Evolutionary conservation across 2,113 vertebrate genomes (phyloP), one percentile per base, ranked within the genome.

Genomic region (Varanus salvator): DNA sequence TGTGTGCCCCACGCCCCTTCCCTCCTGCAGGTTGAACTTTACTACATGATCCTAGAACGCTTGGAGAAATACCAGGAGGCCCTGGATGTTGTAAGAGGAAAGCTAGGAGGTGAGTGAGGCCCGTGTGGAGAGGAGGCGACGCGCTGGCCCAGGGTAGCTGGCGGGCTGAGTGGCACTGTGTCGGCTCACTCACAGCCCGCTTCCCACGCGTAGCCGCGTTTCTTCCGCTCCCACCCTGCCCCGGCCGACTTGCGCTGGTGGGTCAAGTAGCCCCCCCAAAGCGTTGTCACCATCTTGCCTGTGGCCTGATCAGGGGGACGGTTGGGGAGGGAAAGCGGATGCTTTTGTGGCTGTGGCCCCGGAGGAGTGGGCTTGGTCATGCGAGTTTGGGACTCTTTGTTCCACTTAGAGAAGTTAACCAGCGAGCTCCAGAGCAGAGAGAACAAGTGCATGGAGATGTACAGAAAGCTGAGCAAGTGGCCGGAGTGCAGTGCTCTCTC

Each of bases 41-140:
- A 99, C 94, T 99, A 98, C 90, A 99, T 99, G 98, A 99, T 99
- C 91, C 96, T 99, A 95, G 98, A 99, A 95, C 98, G 98, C 25
- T 90, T 99, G 96, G 99, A 98, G 87, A 99, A 99, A 91, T 99
- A 98, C 90, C 97, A 98, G 54, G 98, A 99, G 95, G 99, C 99
- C 87, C 97, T 99, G 19, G 98, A 99, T 87, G 98, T 99, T 21
- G 97, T 99, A 92, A 97, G 98, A 94, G 99, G 99, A 77, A 99
- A 98, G 78, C 97, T 99, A 48, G 99, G 99, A 95, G 99, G 99
- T 99, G 97, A 97, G 29, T 5, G 12, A 31, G 38, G 27, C 48
- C 29, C 50, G 66, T 71, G 29, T 72, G 52, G 50, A 72, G 72
- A 69, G n/a, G 66, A 80, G 31, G 66, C 34, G 38, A 75, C 75